A percentile compares a stretch with the other conserved stretches of the same genome.
Conservation (phyloP, 64 coral and sea anemone species). For the Porites lutea region DNA sequence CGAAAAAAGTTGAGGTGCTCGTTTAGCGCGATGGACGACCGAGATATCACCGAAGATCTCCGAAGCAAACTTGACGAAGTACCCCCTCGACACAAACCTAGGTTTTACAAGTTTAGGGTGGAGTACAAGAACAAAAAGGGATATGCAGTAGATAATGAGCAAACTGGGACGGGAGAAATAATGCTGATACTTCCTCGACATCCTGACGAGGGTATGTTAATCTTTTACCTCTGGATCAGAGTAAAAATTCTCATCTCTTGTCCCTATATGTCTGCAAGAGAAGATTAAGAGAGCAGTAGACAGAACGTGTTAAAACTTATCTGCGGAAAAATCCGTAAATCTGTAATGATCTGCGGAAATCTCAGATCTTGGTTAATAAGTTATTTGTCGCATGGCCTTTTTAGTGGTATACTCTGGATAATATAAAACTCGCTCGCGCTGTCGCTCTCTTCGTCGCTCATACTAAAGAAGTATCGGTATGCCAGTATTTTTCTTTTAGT, state of each 20-base stretch:
- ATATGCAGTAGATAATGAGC: background rate
- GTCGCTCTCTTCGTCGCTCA: too few relatives aligned
- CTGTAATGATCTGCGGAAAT: too few relatives aligned
- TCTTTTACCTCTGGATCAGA: too few relatives aligned
- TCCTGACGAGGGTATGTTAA: background rate
- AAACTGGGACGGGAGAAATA: constrained; percentile 60
- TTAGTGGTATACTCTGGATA: too few relatives aligned
- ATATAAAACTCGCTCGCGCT: too few relatives aligned
- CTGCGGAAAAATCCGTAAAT: too few relatives aligned
- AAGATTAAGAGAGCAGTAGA: background rate
- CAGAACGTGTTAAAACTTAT: too few relatives aligned
- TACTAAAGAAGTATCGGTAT: too few relatives aligned
- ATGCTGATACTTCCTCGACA: constrained; percentile 70
- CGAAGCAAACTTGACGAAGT: constrained; percentile 7
- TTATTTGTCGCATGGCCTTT: too few relatives aligned
- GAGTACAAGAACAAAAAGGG: constrained; percentile 45
- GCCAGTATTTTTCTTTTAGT: too few relatives aligned
- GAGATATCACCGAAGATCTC: constrained; percentile 76
- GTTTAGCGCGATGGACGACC: constrained; percentile 77
- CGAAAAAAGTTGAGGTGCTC: constrained; percentile 76
- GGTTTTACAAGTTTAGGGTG: constrained; percentile 74
- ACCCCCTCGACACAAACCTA: background rate
- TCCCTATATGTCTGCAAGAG: background rate
- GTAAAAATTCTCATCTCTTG: background rate
- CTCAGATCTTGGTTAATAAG: too few relatives aligned